A percentile compares a stretch with the other conserved stretches of the same genome.
phyloP scores from a whole-genome alignment of 2,113 vertebrate species.

The Chauna torquata region DNA sequence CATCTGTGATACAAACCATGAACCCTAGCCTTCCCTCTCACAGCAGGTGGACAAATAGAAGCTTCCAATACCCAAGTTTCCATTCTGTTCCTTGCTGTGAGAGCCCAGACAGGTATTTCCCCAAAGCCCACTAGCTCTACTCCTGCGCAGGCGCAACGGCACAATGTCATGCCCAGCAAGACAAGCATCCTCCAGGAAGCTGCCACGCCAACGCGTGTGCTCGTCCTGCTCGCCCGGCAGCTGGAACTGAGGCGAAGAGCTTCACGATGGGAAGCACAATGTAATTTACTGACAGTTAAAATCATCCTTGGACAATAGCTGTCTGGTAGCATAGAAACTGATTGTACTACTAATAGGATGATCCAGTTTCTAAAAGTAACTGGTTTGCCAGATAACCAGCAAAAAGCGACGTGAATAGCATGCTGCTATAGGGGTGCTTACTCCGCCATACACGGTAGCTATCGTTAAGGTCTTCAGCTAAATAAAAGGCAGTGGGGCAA shows the following conservation, averaged over 20 bases:
- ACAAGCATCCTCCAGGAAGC: neutral
- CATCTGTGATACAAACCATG: neutral
- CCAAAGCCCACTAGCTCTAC: neutral
- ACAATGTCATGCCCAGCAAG: accelerated
- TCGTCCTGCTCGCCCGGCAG: neutral
- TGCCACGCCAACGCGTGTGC: accelerated
- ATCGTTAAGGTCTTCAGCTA: neutral
- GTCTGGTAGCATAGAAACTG: neutral
- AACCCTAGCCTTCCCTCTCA: neutral
- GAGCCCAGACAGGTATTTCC: neutral
- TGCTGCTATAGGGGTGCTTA: neutral
- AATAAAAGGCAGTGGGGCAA: neutral
- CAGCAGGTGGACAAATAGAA: neutral
- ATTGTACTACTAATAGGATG: neutral
- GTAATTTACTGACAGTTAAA: neutral
- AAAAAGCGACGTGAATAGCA: neutral
- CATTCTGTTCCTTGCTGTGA: neutral
- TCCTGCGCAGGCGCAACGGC: neutral
- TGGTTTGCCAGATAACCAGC: neutral
- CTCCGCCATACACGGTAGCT: neutral
- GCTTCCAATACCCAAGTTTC: neutral
- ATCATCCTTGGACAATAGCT: neutral
- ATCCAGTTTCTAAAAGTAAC: neutral
- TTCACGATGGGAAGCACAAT: neutral
- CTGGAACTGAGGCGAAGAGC: neutral